Base-by-base conservation (phyloP, 2,888 invertebrate genomes). In the Blomia tropicalis region DNA sequence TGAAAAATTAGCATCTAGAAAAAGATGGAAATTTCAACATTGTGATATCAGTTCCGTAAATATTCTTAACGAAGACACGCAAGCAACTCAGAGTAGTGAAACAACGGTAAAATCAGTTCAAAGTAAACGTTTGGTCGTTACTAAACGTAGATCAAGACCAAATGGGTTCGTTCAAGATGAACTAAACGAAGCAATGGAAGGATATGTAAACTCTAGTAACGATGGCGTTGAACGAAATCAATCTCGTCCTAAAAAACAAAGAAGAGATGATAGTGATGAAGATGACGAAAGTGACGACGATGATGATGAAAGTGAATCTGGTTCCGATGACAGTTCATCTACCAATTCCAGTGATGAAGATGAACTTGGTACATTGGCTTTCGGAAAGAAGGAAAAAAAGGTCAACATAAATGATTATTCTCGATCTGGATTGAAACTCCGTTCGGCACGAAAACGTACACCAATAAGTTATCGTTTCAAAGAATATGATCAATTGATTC, bases 401-500 rank as follows among this genome's bases (percentile, higher is more conserved):
- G 75, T 74, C 56, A 75, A 73, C 64, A 75, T 51, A 66, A 59
- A 32, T 63, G 54, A 56, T 36, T 56, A 19, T 56, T 32, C 32
- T 4, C 56, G 56, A 17, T 44, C 56, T 25, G 54, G 54, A 30
- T 29, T 59, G n/a, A 43, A 58, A 23, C 36, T 60, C 51, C 64
- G 66, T 44, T 68, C 66, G 5, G 60, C 65, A 17, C 32, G 65
- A 59, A 63, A 36, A 47, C 51, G 70, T 51, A 59, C 68, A 67
- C 70, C 72, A 25, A 84, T 88, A 62, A 87, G 85, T 72, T 79
- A 79, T 70, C 75, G 75, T 64, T 85, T 91, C 69, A 86, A 87
- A 72, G 93, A 95, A 74, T 96, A 87, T 76, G 96, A 96, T 72
- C 86, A 92, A 31, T 81, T 95, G 73, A 95, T 96, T 69, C 87